Percentiles rank a stretch among this genome's conserved stretches.
Conservation (phyloP, 2,888 invertebrate species). For the Geophilus truncorum region DNA sequence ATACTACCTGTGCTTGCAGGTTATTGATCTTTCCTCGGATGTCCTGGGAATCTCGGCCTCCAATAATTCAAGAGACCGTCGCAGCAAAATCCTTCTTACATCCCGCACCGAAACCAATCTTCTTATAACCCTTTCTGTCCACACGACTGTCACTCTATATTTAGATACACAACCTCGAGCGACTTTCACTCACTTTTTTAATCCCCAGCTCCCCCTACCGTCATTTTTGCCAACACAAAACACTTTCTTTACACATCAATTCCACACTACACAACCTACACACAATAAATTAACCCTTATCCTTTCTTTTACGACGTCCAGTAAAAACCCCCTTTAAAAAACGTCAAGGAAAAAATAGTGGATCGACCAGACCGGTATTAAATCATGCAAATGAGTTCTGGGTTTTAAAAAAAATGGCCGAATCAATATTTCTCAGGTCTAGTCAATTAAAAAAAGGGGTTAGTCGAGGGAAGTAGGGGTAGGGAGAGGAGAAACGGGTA, state of each 20-base stretch:
- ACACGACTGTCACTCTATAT: background rate
- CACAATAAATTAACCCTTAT: no score
- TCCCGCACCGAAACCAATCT: background rate
- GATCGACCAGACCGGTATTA: background rate
- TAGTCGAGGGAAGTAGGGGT: background rate
- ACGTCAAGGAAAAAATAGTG: background rate
- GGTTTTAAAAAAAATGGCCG: background rate
- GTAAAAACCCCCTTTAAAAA: background rate
- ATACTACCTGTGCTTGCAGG: background rate
- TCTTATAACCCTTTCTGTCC: background rate
- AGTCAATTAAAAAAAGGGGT: background rate
- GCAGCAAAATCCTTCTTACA: background rate
- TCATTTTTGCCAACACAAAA: no score
- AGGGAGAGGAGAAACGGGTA: background rate
- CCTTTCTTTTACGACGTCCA: no score
- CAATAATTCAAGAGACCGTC: background rate
- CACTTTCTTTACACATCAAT: no score
- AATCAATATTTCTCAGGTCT: background rate
- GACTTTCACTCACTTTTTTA: background rate
- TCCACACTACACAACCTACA: no score
- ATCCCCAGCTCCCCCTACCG: no score
- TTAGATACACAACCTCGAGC: background rate
- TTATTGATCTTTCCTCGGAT: background rate
- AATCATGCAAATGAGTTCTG: background rate
- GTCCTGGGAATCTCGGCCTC: background rate